These are phyloP conservation scores for Trissoscelio sp. DNA, from an alignment of 2,888 invertebrate genomes.

Conservation along the genomic window DNA sequence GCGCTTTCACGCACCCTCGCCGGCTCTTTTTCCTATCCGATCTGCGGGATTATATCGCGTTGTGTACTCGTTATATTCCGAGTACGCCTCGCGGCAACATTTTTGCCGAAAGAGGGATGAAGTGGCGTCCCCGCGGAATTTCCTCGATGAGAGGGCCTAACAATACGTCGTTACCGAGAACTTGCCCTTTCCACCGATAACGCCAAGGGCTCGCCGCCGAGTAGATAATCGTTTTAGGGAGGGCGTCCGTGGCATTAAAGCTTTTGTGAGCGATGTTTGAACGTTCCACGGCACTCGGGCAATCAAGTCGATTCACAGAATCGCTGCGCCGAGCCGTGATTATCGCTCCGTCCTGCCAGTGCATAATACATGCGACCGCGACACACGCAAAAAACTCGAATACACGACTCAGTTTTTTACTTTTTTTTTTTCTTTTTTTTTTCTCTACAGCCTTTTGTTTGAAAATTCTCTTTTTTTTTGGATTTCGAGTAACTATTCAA, in stretches of 20 bases:
- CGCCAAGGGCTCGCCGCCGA: slow-evolving; percentile 77
- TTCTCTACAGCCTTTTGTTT: slow-evolving; percentile 30
- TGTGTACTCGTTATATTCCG: slow-evolving; percentile 56
- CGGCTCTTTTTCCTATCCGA: slow-evolving; percentile 45
- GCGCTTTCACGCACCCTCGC: slow-evolving; percentile 38
- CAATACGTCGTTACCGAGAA: slow-evolving; percentile 81
- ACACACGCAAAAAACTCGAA: slow-evolving; percentile 60
- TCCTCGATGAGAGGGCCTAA: slow-evolving; percentile 76
- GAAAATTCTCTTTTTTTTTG: slow-evolving; percentile 32
- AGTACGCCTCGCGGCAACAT: slow-evolving; percentile 65
- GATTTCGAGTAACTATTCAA: slow-evolving; percentile 35
- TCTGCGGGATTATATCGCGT: slow-evolving; percentile 58
- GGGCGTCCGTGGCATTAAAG: slow-evolving; percentile 79
- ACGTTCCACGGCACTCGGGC: slow-evolving; percentile 79
- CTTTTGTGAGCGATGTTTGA: slow-evolving; percentile 81
- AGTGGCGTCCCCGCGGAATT: slow-evolving; percentile 77
- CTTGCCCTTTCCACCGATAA: slow-evolving; percentile 74
- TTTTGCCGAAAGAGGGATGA: slow-evolving; percentile 67
- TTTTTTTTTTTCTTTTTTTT: slow-evolving; percentile 4
- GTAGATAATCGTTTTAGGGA: slow-evolving; percentile 82
- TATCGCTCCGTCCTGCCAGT: slow-evolving; percentile 71
- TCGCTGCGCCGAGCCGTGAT: slow-evolving; percentile 64
- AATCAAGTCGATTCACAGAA: slow-evolving; percentile 81
- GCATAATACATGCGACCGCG: slow-evolving; percentile 70
- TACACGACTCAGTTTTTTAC: slow-evolving; percentile 26